Evolutionary conservation across 2,888 invertebrate species (phyloP).

Genomic region (Agrochola lychnidis): DNA sequence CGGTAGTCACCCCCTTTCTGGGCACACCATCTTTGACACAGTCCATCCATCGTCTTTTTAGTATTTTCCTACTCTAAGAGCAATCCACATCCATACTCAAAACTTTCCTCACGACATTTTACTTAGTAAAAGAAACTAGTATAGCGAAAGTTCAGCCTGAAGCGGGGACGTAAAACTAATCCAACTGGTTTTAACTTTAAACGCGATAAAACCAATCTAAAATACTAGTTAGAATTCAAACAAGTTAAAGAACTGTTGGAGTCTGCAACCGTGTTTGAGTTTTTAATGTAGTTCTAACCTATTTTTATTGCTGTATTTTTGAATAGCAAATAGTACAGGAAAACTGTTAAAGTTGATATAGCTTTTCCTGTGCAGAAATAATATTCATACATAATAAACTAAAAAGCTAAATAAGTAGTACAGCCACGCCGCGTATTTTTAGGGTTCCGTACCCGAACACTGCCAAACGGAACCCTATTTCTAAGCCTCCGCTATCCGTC

Average conservation of each 20-base stretch:
- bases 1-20: background rate
- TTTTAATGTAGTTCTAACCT: conserved; percentile 8
- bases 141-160: background rate
- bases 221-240: conserved; percentile 21
- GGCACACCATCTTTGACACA: background rate
- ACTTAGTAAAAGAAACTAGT: background rate
- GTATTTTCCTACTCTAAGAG: background rate
- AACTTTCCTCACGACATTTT: background rate
- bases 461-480: no score
- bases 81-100: background rate
- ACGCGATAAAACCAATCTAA: conserved; percentile 29
- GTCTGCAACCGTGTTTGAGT: conserved; percentile 24
- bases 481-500: no score
- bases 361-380: background rate
- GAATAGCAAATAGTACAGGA: conserved; percentile 7
- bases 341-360: conserved; percentile 25
- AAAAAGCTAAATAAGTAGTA: background rate
- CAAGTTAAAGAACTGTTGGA: conserved; percentile 18
- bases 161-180: conserved; percentile 22
- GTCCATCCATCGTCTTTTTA: background rate
- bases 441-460: no score
- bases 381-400: background rate
- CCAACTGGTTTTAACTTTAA: conserved; percentile 27
- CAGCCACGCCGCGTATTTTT: background rate
- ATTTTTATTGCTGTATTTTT: conserved; percentile 14